Conservation (phyloP, 2,797 vertebrate genomes). For the Ficedula albicollis region DNA sequence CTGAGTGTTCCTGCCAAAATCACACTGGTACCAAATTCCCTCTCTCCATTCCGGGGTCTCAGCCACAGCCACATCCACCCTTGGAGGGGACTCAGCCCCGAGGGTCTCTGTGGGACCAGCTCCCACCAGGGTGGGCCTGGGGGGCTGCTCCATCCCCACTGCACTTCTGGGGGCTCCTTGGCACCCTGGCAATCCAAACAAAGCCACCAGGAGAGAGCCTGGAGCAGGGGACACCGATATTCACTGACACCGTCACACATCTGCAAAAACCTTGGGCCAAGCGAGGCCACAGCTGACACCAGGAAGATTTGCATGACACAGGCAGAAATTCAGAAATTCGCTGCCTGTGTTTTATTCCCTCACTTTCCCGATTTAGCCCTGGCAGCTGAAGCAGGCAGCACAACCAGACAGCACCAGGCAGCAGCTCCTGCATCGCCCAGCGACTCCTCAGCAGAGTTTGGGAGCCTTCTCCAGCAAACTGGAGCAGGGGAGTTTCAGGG, state of each 20-base stretch:
- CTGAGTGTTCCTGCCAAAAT: neutral
- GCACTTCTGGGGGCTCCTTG: neutral
- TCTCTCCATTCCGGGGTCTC: rapidly evolving
- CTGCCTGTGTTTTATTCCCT: neutral
- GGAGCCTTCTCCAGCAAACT: neutral
- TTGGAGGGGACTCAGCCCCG: rapidly evolving
- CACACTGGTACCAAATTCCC: rapidly evolving
- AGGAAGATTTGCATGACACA: neutral
- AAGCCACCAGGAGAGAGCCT: neutral
- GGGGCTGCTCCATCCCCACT: neutral
- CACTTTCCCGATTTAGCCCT: neutral
- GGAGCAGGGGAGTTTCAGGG: neutral
- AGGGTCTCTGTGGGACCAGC: rapidly evolving
- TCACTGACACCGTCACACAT: neutral
- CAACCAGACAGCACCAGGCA: neutral
- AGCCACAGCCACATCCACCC: neutral
- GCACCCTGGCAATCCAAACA: neutral
- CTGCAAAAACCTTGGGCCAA: neutral
- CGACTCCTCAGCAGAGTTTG: neutral
- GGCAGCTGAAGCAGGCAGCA: neutral
- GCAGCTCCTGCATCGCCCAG: neutral
- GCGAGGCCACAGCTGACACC: rapidly evolving
- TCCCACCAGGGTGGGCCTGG: rapidly evolving
- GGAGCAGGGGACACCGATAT: rapidly evolving
- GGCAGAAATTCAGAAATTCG: neutral